Percentiles rank a stretch among this genome's conserved stretches.
Conservation (phyloP, 2,797 vertebrate genomes). For the Girardinus metallicus region DNA sequence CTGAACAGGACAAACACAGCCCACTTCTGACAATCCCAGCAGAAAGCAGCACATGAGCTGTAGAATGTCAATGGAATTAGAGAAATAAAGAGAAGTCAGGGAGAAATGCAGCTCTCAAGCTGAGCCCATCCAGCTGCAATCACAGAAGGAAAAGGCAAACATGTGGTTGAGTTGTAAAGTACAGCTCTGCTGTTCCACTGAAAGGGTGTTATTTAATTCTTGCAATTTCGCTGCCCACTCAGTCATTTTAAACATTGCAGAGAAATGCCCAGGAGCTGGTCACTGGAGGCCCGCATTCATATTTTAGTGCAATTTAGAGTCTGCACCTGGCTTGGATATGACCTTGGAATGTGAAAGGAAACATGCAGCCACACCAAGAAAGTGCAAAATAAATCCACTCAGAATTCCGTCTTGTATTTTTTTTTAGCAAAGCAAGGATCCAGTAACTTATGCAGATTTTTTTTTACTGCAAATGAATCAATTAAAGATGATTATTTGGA, state of each 20-base stretch:
- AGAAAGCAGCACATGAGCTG: slow-evolving; percentile 16
- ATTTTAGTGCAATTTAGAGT: slow-evolving; percentile 27
- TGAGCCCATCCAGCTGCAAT: slow-evolving; percentile 3
- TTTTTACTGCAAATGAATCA: background rate
- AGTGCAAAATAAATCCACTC: slow-evolving; percentile 28
- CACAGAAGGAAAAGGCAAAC: slow-evolving; percentile 23
- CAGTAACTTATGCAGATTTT: background rate
- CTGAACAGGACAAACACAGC: slow-evolving; percentile 38
- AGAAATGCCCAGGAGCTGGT: slow-evolving; percentile 32
- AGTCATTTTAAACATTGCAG: slow-evolving; percentile 27
- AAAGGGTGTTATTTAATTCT: slow-evolving; percentile 41
- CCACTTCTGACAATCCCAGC: slow-evolving; percentile 34
- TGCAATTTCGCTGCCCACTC: slow-evolving; percentile 27
- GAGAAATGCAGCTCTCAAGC: background rate
- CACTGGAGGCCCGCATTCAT: slow-evolving; percentile 33
- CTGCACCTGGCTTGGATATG: slow-evolving; percentile 55
- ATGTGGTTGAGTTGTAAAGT: slow-evolving; percentile 28
- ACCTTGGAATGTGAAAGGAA: slow-evolving; percentile 61
- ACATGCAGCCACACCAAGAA: slow-evolving; percentile 39
- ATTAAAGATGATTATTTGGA: background rate
- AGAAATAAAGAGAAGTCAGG: background rate
- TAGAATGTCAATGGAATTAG: slow-evolving; percentile 15
- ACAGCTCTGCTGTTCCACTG: slow-evolving; percentile 14
- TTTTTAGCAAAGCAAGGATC: background rate
- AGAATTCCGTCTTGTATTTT: background rate